Evolutionary conservation across 2,113 vertebrate species (phyloP).

Genomic region (Psephotus haematonotus): DNA sequence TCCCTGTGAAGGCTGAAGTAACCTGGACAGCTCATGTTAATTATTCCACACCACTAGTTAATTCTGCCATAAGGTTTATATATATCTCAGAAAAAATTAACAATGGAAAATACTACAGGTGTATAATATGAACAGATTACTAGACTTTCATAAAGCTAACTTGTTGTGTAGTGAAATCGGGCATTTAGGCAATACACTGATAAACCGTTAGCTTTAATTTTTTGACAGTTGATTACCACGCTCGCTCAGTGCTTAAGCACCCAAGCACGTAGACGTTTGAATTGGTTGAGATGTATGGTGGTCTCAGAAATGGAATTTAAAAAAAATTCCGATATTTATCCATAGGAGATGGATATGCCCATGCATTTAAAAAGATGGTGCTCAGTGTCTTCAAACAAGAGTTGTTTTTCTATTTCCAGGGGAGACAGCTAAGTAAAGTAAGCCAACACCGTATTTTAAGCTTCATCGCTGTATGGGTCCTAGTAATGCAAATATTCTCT

Average conservation of each 20-base stretch:
- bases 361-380: neutral
- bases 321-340: neutral
- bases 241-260: neutral
- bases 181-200: neutral
- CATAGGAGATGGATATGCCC: neutral
- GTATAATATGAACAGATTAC: neutral
- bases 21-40: neutral
- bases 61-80: neutral
- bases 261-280: neutral
- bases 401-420: neutral
- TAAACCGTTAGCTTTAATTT: neutral
- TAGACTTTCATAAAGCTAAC: neutral
- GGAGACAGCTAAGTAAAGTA: neutral
- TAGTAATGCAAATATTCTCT: slow-evolving; percentile 19
- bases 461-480: neutral
- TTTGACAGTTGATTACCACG: neutral
- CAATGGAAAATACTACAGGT: neutral
- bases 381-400: neutral
- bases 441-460: neutral
- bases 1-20: neutral
- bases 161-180: neutral
- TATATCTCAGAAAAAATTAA: neutral
- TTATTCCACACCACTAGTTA: neutral
- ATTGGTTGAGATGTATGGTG: neutral
- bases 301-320: neutral